Percentiles rank a stretch among this genome's conserved stretches.
Conservation (phyloP, 2,888 invertebrate species). For the Acanthococcus lagerstroemiae region DNA sequence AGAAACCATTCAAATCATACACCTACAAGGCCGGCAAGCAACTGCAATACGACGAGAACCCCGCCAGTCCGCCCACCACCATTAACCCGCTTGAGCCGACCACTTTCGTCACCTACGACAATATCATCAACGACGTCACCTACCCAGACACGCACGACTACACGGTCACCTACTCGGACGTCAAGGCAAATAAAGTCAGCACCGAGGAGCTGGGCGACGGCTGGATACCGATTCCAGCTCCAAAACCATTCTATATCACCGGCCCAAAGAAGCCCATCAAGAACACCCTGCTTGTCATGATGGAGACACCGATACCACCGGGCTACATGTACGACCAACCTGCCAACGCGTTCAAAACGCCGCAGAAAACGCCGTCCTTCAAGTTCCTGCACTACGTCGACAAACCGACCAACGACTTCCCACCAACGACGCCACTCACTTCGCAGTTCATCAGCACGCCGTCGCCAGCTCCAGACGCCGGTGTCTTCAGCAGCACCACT, state of each 20-base stretch:
- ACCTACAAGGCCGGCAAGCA: constrained; percentile 14
- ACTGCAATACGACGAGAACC: neutral
- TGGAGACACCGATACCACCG: constrained; percentile 1
- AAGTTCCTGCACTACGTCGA: constrained; percentile 9
- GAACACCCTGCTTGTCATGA: constrained; percentile 17
- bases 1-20: neutral
- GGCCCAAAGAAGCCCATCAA: constrained; percentile 33
- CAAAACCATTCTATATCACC: constrained; percentile 38
- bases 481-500: neutral
- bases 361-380: neutral
- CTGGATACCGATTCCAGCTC: constrained; percentile 39
- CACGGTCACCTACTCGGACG: constrained; percentile 33
- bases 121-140: constrained; percentile 41
- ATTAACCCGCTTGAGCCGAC: neutral
- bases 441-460: neutral
- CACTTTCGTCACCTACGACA: constrained; percentile 43
- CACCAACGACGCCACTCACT: constrained; percentile 7
- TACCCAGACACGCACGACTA: constrained; percentile 32
- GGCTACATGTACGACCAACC: constrained; percentile 33
- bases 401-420: neutral
- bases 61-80: neutral
- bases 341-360: constrained; percentile 40
- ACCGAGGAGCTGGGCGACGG: constrained; percentile 37
- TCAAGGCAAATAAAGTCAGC: constrained; percentile 30
- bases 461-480: neutral